Evolutionary conservation across 2,888 invertebrate genomes (phyloP).

Genomic region (Epinotia brunnichana): DNA sequence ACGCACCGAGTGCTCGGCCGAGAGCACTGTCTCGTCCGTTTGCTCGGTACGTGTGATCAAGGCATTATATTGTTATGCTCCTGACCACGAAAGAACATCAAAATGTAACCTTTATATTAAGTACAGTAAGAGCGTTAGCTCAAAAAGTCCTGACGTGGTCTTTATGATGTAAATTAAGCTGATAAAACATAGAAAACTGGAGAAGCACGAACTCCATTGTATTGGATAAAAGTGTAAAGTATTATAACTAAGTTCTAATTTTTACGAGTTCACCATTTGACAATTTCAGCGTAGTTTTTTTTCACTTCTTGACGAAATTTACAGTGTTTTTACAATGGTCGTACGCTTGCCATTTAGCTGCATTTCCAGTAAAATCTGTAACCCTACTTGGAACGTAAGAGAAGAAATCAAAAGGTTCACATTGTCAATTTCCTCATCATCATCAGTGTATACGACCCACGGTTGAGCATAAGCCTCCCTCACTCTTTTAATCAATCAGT

Average conservation of each 20-base stretch:
- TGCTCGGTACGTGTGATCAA: too few relatives aligned
- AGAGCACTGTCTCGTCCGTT: too few relatives aligned
- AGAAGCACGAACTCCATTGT: neutral
- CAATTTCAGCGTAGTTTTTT: slow-evolving; percentile 9
- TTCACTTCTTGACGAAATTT: neutral
- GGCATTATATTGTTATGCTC: neutral
- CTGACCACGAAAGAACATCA: neutral
- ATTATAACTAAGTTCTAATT: neutral
- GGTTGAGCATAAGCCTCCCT: too few relatives aligned
- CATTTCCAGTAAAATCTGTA: too few relatives aligned
- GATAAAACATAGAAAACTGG: neutral
- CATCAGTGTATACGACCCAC: too few relatives aligned
- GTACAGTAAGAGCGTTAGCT: neutral
- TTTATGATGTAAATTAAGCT: neutral
- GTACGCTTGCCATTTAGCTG: too few relatives aligned
- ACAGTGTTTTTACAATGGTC: too few relatives aligned
- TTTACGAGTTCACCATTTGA: slow-evolving; percentile 13
- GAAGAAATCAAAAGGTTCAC: too few relatives aligned
- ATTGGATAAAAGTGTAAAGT: slow-evolving; percentile 3
- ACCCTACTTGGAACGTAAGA: too few relatives aligned
- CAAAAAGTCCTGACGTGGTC: neutral
- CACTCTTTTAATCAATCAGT: neutral
- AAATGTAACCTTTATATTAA: neutral
- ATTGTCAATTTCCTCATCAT: too few relatives aligned
- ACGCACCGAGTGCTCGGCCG: too few relatives aligned